Evolutionary conservation across 30 jellyfish, hydroid and myxozoan species (phyloP).

Genomic region (Aurelia aurita): DNA sequence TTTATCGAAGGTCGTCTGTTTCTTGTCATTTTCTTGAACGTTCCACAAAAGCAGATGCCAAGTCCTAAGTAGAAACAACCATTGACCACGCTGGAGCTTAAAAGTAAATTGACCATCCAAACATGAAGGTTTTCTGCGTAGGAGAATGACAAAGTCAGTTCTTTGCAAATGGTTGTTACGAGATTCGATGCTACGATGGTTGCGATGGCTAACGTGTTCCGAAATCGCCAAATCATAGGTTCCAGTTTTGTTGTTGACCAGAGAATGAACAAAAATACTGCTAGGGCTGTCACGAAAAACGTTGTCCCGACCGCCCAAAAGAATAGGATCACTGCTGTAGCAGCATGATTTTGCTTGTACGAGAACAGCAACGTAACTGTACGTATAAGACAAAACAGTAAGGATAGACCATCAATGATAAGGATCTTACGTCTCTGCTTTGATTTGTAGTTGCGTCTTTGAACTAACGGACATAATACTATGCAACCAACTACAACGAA

Average conservation of each 20-base stretch:
- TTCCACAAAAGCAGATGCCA: conserved; percentile 55
- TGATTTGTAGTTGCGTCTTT: conserved; percentile 54
- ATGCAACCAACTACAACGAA: conserved; percentile 50
- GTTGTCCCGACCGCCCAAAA: conserved; percentile 60
- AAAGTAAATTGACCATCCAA: conserved; percentile 36
- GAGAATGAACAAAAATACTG: conserved; percentile 51
- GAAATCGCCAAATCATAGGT: conserved; percentile 38
- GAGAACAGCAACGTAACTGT: conserved; percentile 40
- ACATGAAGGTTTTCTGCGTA: not conserved
- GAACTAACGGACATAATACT: conserved; percentile 58
- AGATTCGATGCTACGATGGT: conserved; percentile 10
- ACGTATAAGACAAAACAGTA: conserved; percentile 36
- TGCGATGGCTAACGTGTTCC: conserved; percentile 40
- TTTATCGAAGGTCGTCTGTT: conserved; percentile 64
- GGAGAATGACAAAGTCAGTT: conserved; percentile 21
- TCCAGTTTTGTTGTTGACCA: conserved; percentile 62
- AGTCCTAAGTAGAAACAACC: conserved; percentile 16
- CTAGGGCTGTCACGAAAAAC: conserved; percentile 7
- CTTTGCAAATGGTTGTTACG: conserved; percentile 14
- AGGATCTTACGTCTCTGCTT: conserved; percentile 51
- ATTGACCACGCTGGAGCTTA: conserved; percentile 25
- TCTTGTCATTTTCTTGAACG: conserved; percentile 39
- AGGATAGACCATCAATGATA: conserved; percentile 31
- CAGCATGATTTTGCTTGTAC: conserved; percentile 13
- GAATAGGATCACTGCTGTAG: conserved; percentile 34